A percentile compares a stretch with the other conserved stretches of the same genome.
Conservation (phyloP, 2,888 invertebrate genomes). For the Sacculina carcini region DNA sequence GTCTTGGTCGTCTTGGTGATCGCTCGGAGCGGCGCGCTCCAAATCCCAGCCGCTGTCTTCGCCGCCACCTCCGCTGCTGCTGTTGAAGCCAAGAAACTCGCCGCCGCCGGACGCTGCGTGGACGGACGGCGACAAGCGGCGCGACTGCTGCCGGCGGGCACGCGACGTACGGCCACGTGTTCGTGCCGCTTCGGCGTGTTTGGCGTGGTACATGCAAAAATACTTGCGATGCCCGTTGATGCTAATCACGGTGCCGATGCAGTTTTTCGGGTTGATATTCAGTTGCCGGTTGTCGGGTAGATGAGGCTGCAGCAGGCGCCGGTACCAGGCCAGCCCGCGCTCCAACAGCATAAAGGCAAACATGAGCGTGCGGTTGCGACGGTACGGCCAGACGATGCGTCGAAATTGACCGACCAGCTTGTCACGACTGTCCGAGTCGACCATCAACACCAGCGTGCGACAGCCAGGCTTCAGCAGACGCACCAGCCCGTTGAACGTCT, state of each 20-base stretch:
- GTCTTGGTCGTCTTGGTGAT: neutral
- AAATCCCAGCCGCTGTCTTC: conserved; percentile 11
- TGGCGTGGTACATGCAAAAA: conserved; percentile 96
- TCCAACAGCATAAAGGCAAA: conserved; percentile 83
- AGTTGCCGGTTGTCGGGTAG: conserved; percentile 53
- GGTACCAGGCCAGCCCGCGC: conserved; percentile 69
- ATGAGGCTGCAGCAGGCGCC: conserved; percentile 59
- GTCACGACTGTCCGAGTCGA: conserved; percentile 62
- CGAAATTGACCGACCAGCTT: conserved; percentile 74
- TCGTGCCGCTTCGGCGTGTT: conserved; percentile 41
- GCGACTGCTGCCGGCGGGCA: neutral
- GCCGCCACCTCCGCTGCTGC: conserved; percentile 17
- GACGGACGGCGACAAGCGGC: no score
- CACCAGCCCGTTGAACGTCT: conserved; percentile 84
- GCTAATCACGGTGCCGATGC: conserved; percentile 66
- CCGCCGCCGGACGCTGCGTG: conserved; percentile 22
- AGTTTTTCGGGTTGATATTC: conserved; percentile 81
- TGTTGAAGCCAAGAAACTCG: conserved; percentile 62
- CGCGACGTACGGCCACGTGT: conserved; percentile 22
- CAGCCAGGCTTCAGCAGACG: conserved; percentile 79
- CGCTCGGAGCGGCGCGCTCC: neutral
- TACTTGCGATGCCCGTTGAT: conserved; percentile 90
- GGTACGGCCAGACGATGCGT: conserved; percentile 75
- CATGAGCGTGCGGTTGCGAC: conserved; percentile 77
- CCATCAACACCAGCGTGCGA: conserved; percentile 64